Base-by-base conservation (phyloP, 2,113 vertebrate genomes). In the Hirundichthys speculiger region DNA sequence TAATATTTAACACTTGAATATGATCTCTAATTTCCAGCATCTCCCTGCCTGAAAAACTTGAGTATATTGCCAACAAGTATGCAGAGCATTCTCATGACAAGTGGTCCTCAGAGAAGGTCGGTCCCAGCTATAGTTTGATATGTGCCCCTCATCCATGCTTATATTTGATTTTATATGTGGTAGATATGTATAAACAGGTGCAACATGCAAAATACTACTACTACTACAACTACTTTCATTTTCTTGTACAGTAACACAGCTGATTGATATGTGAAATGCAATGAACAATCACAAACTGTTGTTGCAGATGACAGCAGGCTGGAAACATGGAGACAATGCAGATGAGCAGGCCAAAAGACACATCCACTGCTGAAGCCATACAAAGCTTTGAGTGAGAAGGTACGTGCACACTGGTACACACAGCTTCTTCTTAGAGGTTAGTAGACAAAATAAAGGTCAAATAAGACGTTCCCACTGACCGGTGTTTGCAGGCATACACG, bases 21-120 rank as follows among this genome's bases (percentile, higher is more conserved):
- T 61, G 5, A 4, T 63, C n/a, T 75, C n/a, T 25, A 52, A 14
- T 81, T 92, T 86, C 19, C 75, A 99, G 97, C 79, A 95, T 97
- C 82, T 93, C 94, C 54, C 92, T 99, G 80, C 96, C 96, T 89
- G 97, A 98, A 91, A 98, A 99, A 89, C 51, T 98, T 90, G 97
- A 99, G 55, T 95, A 94, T 78, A 92, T 98, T 66, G 93, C 96
- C 81, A 96, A 94, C 92, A 98, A 97, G 87, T 98, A 96, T 68
- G 96, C 96, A 47, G 97, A 98, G 86, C 95, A 98, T 89, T 96
- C 94, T 77, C 97, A 99, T 55, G 96, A 98, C 68, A 97, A 96
- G 88, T 99, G 97, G 97, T 93, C 94, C 73, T 95, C 93, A 80
- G 97, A 98, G 75, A 99, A 98, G 96, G 97, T 98, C 86, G n/a